Evolutionary conservation across 2,888 invertebrate genomes (phyloP).

Genomic region (Acanthosepion pharaonis): DNA sequence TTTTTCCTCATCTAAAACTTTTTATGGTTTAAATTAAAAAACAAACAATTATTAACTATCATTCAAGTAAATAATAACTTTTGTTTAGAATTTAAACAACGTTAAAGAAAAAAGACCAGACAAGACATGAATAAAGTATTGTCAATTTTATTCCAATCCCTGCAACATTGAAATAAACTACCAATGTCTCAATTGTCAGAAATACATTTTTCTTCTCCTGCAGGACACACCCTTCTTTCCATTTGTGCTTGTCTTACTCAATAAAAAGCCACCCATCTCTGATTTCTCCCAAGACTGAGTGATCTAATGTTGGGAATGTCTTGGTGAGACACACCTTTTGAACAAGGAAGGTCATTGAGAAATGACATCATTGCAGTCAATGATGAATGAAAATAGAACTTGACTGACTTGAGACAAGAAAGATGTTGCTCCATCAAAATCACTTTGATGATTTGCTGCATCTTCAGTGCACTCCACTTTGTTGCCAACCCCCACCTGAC

Average conservation of each 20-base stretch:
- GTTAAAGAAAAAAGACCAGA: neutral
- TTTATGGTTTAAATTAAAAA: too few relatives aligned
- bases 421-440: neutral
- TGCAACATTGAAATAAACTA: neutral
- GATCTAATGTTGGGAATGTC: neutral
- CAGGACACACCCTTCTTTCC: neutral
- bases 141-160: neutral
- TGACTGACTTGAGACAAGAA: neutral
- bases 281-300: neutral
- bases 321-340: neutral
- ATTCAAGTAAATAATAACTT: too few relatives aligned
- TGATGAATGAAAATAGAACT: neutral
- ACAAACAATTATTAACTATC: too few relatives aligned
- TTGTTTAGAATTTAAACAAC: neutral
- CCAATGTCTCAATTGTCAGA: neutral
- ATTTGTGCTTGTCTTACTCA: neutral
- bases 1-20: too few relatives aligned
- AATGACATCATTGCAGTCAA: neutral
- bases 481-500: neutral
- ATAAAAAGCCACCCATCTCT: neutral
- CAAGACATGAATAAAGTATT: neutral
- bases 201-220: neutral
- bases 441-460: neutral
- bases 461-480: neutral
- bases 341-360: neutral